Percentiles rank a stretch among this genome's conserved stretches.
phyloP scores from a whole-genome alignment of 2,888 invertebrate species.

The Cantharis flavilabris region DNA sequence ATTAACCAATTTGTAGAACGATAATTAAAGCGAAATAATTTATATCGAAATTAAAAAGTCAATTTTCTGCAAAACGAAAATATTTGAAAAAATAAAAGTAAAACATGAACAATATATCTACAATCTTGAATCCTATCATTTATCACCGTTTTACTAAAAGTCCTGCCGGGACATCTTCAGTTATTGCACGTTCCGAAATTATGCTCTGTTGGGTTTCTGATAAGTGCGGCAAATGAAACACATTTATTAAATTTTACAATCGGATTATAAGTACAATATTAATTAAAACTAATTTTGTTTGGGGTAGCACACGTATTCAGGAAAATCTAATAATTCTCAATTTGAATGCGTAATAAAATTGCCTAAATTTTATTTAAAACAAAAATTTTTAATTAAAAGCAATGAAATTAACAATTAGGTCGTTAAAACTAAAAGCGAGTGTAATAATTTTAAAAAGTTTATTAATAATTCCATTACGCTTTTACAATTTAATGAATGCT shows the following conservation, averaged over 20 bases:
- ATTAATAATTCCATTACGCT: neutral
- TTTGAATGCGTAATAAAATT: neutral
- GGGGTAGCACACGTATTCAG: neutral
- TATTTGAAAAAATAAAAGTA: slow-evolving; percentile 17
- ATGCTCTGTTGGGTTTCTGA: slow-evolving; percentile 17
- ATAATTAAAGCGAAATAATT: slow-evolving; percentile 9
- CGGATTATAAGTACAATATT: neutral
- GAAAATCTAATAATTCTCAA: neutral
- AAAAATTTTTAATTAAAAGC: neutral
- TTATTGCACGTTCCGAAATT: slow-evolving; percentile 27
- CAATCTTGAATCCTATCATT: slow-evolving; percentile 24
- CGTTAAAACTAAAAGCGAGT: neutral
- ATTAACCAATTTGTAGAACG: neutral
- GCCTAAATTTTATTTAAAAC: neutral
- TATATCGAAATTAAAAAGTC: slow-evolving; percentile 9
- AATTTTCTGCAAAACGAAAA: slow-evolving; percentile 14
- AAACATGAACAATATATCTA: slow-evolving; percentile 19
- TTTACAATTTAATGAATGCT: neutral
- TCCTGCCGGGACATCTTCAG: slow-evolving; percentile 26
- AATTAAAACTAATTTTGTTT: neutral
- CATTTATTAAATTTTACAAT: slow-evolving; percentile 4
- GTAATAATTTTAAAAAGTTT: neutral
- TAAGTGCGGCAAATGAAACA: slow-evolving; percentile 12
- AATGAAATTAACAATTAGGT: neutral
- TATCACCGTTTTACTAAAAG: slow-evolving; percentile 25